Percentiles rank a stretch among this genome's conserved stretches.
Evolutionary conservation across 2,888 invertebrate species (phyloP).

Genomic region (Drosophila suboccidentalis): DNA sequence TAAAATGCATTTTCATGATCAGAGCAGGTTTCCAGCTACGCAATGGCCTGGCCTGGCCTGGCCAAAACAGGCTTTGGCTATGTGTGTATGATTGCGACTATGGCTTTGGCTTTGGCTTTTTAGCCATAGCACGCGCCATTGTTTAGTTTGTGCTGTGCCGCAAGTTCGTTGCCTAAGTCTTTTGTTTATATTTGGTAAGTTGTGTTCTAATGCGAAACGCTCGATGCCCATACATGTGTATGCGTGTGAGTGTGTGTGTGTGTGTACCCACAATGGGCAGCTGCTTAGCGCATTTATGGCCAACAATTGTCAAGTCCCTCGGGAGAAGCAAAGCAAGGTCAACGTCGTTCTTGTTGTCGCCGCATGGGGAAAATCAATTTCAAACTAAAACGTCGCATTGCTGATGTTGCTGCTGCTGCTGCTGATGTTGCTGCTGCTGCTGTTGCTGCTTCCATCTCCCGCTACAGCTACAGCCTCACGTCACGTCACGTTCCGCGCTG

Average conservation of each 20-base stretch:
- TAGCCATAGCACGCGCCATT: slow-evolving; percentile 78
- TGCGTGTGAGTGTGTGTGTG: slow-evolving; percentile 11
- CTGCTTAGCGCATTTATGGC: slow-evolving; percentile 80
- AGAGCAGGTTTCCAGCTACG: slow-evolving; percentile 80
- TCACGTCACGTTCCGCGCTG: slow-evolving; percentile 77
- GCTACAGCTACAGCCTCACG: slow-evolving; percentile 51
- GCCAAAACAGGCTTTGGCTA: slow-evolving; percentile 73
- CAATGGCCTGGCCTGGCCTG: slow-evolving; percentile 64
- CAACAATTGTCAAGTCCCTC: slow-evolving; percentile 78
- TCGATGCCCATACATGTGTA: slow-evolving; percentile 41
- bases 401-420: slow-evolving; percentile 17
- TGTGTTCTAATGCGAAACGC: slow-evolving; percentile 67
- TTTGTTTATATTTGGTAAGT: slow-evolving; percentile 78
- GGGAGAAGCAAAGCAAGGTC: slow-evolving; percentile 72
- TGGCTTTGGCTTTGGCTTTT: slow-evolving; percentile 46
- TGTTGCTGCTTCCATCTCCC: slow-evolving; percentile 31
- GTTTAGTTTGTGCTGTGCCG: slow-evolving; percentile 63
- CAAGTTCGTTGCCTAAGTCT: slow-evolving; percentile 79
- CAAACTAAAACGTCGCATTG: slow-evolving; percentile 70
- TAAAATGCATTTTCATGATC: slow-evolving; percentile 73
- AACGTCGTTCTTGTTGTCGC: slow-evolving; percentile 52
- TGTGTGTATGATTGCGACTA: slow-evolving; percentile 21
- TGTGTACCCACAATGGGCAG: slow-evolving; percentile 64
- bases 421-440: slow-evolving; percentile 8
- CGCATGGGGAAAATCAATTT: slow-evolving; percentile 78